These are phyloP conservation scores for Colletes gigas DNA, from an alignment of 1,140 invertebrate species.

Conservation along the genomic window DNA sequence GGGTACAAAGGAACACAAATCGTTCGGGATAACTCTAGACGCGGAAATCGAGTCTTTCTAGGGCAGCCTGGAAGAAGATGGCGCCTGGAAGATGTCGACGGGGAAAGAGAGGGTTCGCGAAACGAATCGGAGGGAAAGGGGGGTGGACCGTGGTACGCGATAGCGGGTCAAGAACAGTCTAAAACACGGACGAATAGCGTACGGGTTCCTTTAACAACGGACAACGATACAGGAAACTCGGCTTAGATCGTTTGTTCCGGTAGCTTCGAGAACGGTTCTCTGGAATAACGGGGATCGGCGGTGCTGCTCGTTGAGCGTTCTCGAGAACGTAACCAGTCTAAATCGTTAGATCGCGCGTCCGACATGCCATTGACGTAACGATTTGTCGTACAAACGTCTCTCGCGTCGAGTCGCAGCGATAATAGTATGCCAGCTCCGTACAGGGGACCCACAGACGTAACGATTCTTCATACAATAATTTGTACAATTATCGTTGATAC, in stretches of 20 bases:
- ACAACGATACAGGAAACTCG: conserved; percentile 33
- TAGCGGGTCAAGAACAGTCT: conserved; percentile 20
- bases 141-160: neutral
- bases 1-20: neutral
- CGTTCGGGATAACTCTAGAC: neutral
- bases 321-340: neutral
- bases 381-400: no score
- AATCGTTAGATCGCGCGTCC: neutral
- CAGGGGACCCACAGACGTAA: no score
- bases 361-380: neutral
- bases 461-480: no score
- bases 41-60: no score
- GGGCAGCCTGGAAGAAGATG: neutral
- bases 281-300: conserved; percentile 5
- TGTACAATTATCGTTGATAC: no score
- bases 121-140: neutral
- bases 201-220: conserved; percentile 40
- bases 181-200: conserved; percentile 44
- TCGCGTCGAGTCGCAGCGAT: no score
- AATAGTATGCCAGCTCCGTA: no score
- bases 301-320: conserved; percentile 6
- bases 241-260: neutral
- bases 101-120: neutral
- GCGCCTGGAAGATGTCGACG: neutral
- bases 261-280: conserved; percentile 22